Conservation (phyloP, 2,888 invertebrate genomes). For the Eristalis arbustorum region DNA sequence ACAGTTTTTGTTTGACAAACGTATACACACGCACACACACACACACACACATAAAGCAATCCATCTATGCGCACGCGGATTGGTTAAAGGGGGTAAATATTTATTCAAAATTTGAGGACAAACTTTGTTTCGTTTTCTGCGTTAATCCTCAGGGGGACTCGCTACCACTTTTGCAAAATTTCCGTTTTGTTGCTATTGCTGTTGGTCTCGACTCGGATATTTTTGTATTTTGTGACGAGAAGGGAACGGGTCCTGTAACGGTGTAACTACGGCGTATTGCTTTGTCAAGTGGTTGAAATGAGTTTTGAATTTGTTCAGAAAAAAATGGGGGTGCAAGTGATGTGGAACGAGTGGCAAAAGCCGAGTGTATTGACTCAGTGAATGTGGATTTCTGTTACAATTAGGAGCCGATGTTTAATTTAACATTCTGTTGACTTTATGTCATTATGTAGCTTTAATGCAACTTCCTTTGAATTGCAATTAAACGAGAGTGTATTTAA, state of each 20-base stretch:
- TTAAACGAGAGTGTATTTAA: not conserved
- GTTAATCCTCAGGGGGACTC: slow-evolving; percentile 45
- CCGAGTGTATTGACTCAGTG: slow-evolving; percentile 1
- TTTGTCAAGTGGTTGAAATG: slow-evolving; percentile 59
- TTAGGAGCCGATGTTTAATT: not conserved
- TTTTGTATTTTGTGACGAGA: not conserved
- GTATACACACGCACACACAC: slow-evolving; percentile 12
- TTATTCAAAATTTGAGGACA: slow-evolving; percentile 64
- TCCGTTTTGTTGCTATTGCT: slow-evolving; percentile 1
- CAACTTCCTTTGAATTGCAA: not conserved
- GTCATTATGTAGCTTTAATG: not conserved
- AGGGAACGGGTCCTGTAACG: not conserved
- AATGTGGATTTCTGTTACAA: slow-evolving; percentile 34
- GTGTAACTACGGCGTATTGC: slow-evolving; percentile 34
- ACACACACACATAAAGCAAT: slow-evolving; percentile 5
- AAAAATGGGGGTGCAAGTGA: slow-evolving; percentile 11
- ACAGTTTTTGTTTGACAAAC: slow-evolving; percentile 58
- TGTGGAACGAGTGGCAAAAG: not conserved
- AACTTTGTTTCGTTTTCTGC: slow-evolving; percentile 37
- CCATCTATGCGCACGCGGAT: slow-evolving; percentile 43
- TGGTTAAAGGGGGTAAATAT: slow-evolving; percentile 56
- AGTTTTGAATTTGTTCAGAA: slow-evolving; percentile 51
- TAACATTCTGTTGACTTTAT: not conserved
- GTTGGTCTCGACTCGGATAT: not conserved
- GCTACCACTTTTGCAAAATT: slow-evolving; percentile 1